Evolutionary conservation across 2,888 invertebrate genomes (phyloP), one percentile per base, ranked within the genome.

Genomic region (Eutolmus rufibarbis): DNA sequence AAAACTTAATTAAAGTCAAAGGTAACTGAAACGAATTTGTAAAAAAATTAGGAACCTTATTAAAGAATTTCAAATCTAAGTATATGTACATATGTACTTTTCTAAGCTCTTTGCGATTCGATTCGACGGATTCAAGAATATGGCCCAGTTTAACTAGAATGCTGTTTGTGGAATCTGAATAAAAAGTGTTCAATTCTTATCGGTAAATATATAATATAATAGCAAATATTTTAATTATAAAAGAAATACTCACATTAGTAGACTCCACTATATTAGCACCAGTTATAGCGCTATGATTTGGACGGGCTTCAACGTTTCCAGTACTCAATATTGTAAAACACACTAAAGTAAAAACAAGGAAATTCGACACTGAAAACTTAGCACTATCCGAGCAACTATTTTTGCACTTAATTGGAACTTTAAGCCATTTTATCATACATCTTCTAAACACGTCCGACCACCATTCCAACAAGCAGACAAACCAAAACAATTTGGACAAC

Each of bases 231-330:
- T 43, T 23, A 43, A 40, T 7, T 37, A 43, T 76, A 86, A n/a
- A 66, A 74, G 40, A 46, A 31, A 16, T 87, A 87, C 87, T 87
- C 79, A 87, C 88, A 87, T 86, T 86, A 46, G 74, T 78, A 9
- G 87, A 88, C 77, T 46, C 86, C 43, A 28, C 89, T n/a, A 51
- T 87, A 85, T 78, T 88, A 31, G 31, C 74, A 74, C 74, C 43
- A 19, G 85, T n/a, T 23, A 84, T 51, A 43, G 87, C 74, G 78
- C 88, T 89, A 74, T 89, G 86, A 89, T 92, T 92, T 89, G 92
- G 92, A 89, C 92, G 91, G 89, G 91, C 92, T 88, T 92, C 91
- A 88, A 90, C 90, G 89, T 91, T 90, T 89, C 89, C 89, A 5
- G 90, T 40, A 88, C 90, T 90, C 86, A 90, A 90, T 86, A 89